These are phyloP conservation scores for Acipenser oxyrinchus DNA, from an alignment of 2,797 vertebrate species.

Conservation along the genomic window DNA sequence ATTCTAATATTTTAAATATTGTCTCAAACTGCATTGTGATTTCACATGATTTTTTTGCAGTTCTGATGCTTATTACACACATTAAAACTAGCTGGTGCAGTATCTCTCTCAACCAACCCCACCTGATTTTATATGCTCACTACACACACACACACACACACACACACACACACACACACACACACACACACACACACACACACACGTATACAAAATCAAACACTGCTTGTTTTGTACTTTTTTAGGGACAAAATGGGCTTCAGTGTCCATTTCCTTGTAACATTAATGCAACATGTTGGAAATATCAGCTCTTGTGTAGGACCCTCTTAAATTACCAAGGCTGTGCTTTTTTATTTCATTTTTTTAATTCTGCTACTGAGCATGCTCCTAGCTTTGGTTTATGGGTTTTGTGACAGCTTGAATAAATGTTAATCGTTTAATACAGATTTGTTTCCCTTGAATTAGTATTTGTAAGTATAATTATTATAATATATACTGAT, in stretches of 20 bases:
- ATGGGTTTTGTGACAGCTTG: slow-evolving; percentile 1
- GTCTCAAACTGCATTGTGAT: neutral
- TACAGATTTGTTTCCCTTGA: neutral
- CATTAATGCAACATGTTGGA: neutral
- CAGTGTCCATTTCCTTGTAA: neutral
- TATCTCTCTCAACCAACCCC: neutral
- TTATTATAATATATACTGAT: neutral
- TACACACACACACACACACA: neutral
- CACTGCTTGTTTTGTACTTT: neutral
- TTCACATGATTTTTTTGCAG: neutral
- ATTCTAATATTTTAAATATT: slow-evolving; percentile 48
- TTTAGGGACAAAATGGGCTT: no score
- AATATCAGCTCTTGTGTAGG: neutral
- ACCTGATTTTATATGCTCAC: neutral
- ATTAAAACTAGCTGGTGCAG: neutral
- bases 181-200: neutral
- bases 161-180: neutral
- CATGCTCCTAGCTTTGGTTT: neutral
- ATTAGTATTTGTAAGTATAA: no score
- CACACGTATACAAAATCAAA: neutral
- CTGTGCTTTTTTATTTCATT: neutral
- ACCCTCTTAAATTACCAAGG: neutral
- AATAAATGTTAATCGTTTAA: slow-evolving; percentile 1
- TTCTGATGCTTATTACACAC: neutral
- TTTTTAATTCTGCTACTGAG: neutral